phyloP scores from a whole-genome alignment of 2,888 invertebrate species.

The Cerastoderma edule region DNA sequence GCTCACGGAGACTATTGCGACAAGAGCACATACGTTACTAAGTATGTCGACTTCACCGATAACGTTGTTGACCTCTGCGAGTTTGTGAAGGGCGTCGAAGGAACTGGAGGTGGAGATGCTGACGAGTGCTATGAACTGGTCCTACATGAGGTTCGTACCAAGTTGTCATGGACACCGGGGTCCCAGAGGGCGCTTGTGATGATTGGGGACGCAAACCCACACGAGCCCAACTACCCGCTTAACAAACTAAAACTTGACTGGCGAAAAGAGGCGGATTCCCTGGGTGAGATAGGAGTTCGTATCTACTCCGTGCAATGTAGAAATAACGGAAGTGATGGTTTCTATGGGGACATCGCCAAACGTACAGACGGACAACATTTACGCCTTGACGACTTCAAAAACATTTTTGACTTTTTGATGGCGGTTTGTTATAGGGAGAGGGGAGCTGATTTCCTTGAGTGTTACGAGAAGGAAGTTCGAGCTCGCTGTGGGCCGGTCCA shows the following conservation, averaged over 20 bases:
- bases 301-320: conserved; percentile 72
- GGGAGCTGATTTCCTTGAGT: conserved; percentile 62
- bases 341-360: conserved; percentile 72
- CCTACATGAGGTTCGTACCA: conserved; percentile 73
- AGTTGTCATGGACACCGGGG: conserved; percentile 78
- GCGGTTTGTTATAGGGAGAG: conserved; percentile 80
- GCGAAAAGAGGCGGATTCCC: conserved; percentile 69
- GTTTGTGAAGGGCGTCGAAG: conserved; percentile 68
- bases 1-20: conserved; percentile 82
- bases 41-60: conserved; percentile 61
- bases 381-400: conserved; percentile 72
- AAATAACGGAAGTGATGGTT: conserved; percentile 40
- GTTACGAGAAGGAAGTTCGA: conserved; percentile 73
- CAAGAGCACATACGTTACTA: conserved; percentile 57
- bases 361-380: conserved; percentile 75
- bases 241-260: conserved; percentile 76
- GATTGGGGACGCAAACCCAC: conserved; percentile 81
- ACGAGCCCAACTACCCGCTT: conserved; percentile 68
- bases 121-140: conserved; percentile 82
- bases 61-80: conserved; percentile 56
- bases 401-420: conserved; percentile 80
- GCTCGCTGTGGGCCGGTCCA: conserved; percentile 59
- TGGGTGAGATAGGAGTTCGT: conserved; percentile 64
- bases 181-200: conserved; percentile 78
- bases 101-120: conserved; percentile 78